Evolutionary conservation across 2,113 vertebrate species (phyloP), one percentile per base, ranked within the genome.

Genomic region (Raja brachyura): DNA sequence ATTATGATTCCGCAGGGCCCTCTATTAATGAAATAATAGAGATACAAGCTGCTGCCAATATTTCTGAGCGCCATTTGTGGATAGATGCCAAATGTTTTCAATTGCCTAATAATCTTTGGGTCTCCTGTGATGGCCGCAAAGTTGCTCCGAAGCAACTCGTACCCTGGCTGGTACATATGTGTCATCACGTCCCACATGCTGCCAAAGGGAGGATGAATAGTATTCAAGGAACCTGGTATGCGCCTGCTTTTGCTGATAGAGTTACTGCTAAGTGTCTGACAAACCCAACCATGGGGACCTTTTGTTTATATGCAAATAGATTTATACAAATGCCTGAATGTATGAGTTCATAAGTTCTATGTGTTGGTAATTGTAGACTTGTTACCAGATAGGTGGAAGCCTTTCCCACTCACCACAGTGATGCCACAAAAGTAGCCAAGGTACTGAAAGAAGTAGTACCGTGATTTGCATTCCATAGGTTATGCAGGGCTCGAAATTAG

Each of bases 231-330:
- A 20, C 73, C 73, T 74, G 73, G 73, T 74, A 3, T 74, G 73
- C 73, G 28, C 73, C 73, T 74, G 28, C 73, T 74, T 4, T 74
- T 20, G 73, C 73, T 74, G 73, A 74, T 3, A 74, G 2, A 74
- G 28, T 74, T 20, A 2, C 3, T 74, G 28, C n/a, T n/a, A n/a
- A n/a, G n/a, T 4, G 83, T 2, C 4, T 33, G 18, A n/a, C 83
- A n/a, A 48, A 16, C 4, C 4, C 83, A 33, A 5, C 83, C 83
- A 2, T 5, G 8, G 3, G 83, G 83, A 59, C 83, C 83, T 2
- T 86, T 86, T 86, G 6, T 86, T 8, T 31, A 86, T 59, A 20
- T 86, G 83, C 83, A 86, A 10, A 86, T 86, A 31, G 83, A 86
- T n/a, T 86, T 86, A 86, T 86, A 5, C 4, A 86, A 10, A 86